Conservation (phyloP, 2,113 vertebrate genomes). For the Chiloscyllium plagiosum region DNA sequence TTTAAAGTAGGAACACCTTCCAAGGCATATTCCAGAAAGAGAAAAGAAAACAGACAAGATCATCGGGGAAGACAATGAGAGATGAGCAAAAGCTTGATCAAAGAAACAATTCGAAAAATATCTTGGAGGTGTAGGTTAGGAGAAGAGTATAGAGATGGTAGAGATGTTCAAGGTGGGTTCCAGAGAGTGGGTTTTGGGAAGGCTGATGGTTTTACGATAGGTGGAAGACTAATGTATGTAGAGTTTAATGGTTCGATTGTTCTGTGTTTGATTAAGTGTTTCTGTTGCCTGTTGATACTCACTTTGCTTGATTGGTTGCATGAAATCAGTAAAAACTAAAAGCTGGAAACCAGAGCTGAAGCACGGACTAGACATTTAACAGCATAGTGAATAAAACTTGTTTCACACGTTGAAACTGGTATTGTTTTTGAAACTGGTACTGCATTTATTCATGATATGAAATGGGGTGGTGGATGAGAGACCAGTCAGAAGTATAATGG, state of each 20-base stretch:
- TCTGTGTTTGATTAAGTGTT: no score
- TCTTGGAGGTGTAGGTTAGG: not conserved
- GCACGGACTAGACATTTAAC: no score
- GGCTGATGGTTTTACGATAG: not conserved
- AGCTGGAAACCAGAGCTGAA: no score
- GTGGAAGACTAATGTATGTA: not conserved
- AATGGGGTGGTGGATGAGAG: not conserved
- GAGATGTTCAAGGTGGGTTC: not conserved
- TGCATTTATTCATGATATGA: no score
- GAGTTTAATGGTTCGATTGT: no score
- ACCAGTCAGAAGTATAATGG: not conserved
- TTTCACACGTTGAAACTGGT: no score
- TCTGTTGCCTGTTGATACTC: no score
- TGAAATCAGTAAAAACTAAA: no score
- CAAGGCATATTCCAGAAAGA: not conserved
- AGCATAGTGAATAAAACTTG: no score
- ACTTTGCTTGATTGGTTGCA: no score
- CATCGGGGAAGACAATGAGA: not conserved
- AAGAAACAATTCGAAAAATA: not conserved
- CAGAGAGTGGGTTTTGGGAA: not conserved
- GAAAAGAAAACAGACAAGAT: not conserved
- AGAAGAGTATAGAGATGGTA: not conserved
- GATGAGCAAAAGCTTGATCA: not conserved
- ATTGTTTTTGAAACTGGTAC: no score
- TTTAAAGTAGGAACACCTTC: not conserved